These are phyloP conservation scores for Synergus umbraculus DNA, from an alignment of 2,888 invertebrate genomes.

Conservation along the genomic window DNA sequence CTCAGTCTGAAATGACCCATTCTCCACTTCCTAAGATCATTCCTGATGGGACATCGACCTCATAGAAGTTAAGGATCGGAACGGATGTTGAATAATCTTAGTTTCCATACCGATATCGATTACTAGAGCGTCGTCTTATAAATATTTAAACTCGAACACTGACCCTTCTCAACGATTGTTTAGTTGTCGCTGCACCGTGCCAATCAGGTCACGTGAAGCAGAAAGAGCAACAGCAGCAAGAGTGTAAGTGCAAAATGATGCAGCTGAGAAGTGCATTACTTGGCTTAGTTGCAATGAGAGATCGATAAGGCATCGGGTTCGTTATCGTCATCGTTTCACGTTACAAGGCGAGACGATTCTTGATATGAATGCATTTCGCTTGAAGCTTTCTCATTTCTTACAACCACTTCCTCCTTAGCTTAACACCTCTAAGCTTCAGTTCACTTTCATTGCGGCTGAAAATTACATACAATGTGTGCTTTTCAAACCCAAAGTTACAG, in stretches of 20 bases:
- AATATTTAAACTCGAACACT: slow-evolving; percentile 69
- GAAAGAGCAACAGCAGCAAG: slow-evolving; percentile 18
- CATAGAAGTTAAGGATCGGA: background rate
- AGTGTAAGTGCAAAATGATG: slow-evolving; percentile 40
- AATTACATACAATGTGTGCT: no score
- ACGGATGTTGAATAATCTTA: background rate
- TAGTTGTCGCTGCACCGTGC: slow-evolving; percentile 51
- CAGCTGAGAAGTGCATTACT: slow-evolving; percentile 51
- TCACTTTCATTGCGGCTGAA: background rate
- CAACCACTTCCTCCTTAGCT: background rate
- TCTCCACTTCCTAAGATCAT: background rate
- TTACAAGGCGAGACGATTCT: slow-evolving; percentile 60
- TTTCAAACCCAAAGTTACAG: no score
- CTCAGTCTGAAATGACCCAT: no score
- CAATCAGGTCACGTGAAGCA: slow-evolving; percentile 50
- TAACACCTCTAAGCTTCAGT: background rate
- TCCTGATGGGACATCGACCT: background rate
- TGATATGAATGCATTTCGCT: slow-evolving; percentile 44
- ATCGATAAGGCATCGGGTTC: slow-evolving; percentile 60
- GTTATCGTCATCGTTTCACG: slow-evolving; percentile 62
- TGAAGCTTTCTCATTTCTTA: slow-evolving; percentile 17
- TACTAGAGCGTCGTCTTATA: slow-evolving; percentile 55
- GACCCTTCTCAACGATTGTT: slow-evolving; percentile 64
- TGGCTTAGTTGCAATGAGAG: slow-evolving; percentile 51
- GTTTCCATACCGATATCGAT: slow-evolving; percentile 5